Conservation (phyloP, 2,797 vertebrate genomes). For the Leptatherina wallacei region DNA sequence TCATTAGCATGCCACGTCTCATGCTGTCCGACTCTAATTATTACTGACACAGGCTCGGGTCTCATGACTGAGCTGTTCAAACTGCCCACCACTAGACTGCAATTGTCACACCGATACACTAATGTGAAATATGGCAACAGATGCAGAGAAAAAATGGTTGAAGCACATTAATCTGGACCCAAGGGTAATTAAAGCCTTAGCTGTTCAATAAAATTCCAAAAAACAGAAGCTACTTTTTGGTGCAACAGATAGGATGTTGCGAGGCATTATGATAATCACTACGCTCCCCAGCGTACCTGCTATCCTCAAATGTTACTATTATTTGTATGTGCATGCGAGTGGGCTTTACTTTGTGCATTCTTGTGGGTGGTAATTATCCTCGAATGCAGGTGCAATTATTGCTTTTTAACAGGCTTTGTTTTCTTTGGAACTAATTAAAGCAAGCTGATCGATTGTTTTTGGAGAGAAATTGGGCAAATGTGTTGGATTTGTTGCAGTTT, state of each 20-base stretch:
- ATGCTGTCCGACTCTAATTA: slow-evolving; percentile 61
- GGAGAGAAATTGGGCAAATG: slow-evolving; percentile 29
- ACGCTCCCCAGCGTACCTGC: slow-evolving; percentile 58
- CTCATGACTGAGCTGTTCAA: slow-evolving; percentile 57
- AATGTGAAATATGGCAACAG: slow-evolving; percentile 78
- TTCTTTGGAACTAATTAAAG: slow-evolving; percentile 61
- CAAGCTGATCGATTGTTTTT: slow-evolving; percentile 39
- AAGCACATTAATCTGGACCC: slow-evolving; percentile 71
- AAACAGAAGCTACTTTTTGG: slow-evolving; percentile 73
- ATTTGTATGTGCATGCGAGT: slow-evolving; percentile 59
- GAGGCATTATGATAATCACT: slow-evolving; percentile 77
- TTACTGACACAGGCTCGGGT: slow-evolving; percentile 58
- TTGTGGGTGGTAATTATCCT: slow-evolving; percentile 59
- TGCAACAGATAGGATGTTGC: slow-evolving; percentile 63
- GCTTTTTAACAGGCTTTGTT: slow-evolving; percentile 40
- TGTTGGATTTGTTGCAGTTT: slow-evolving; percentile 6
- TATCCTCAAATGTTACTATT: slow-evolving; percentile 61
- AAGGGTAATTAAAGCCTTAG: slow-evolving; percentile 62
- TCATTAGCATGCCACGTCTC: slow-evolving; percentile 62
- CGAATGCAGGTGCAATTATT: slow-evolving; percentile 52
- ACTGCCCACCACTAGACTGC: slow-evolving; percentile 60
- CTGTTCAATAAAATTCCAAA: slow-evolving; percentile 77
- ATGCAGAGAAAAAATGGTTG: slow-evolving; percentile 65
- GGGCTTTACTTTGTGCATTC: slow-evolving; percentile 44
- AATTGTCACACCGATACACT: slow-evolving; percentile 66